phyloP scores from a whole-genome alignment of 1,140 invertebrate species.

The Danaus plexippus region DNA sequence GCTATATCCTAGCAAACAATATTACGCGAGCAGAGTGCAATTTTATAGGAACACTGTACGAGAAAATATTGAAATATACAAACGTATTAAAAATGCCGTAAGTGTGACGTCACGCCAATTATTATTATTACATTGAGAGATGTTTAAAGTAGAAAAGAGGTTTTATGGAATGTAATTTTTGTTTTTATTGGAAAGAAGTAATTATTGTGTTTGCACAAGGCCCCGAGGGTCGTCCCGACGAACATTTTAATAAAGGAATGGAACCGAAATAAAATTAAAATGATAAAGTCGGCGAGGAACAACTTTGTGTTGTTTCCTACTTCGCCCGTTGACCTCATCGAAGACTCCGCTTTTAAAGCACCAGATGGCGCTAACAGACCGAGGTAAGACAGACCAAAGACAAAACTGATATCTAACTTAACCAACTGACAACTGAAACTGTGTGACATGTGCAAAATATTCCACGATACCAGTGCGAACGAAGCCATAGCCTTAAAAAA shows the following conservation, averaged over 20 bases:
- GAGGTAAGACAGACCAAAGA: conserved; percentile 21
- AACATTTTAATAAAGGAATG: conserved; percentile 28
- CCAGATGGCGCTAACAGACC: conserved; percentile 29
- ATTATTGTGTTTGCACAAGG: conserved; percentile 18
- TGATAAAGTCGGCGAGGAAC: conserved; percentile 20
- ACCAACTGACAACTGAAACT: too few species aligned
- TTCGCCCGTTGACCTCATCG: conserved; percentile 23
- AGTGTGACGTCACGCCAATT: conserved; percentile 6
- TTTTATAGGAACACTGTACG: conserved; percentile 15
- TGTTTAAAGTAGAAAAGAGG: too few species aligned
- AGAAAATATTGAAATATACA: conserved; percentile 31
- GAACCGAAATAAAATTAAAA: conserved; percentile 26
- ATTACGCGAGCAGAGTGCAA: conserved; percentile 25
- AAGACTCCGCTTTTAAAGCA: conserved; percentile 36
- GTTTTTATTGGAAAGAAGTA: neutral
- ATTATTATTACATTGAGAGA: too few species aligned
- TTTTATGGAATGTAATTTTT: neutral
- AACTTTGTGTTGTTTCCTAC: conserved; percentile 44
- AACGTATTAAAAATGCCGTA: conserved; percentile 27
- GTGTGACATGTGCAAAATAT: too few species aligned
- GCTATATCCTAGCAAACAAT: conserved; percentile 14
- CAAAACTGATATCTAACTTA: neutral
- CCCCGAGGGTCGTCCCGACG: conserved; percentile 25
- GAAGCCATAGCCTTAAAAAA: too few species aligned
- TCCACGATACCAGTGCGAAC: too few species aligned